A percentile compares a stretch with the other conserved stretches of the same genome.
Conservation (phyloP, 2,113 vertebrate species). For the Triplophysa tibetana region DNA sequence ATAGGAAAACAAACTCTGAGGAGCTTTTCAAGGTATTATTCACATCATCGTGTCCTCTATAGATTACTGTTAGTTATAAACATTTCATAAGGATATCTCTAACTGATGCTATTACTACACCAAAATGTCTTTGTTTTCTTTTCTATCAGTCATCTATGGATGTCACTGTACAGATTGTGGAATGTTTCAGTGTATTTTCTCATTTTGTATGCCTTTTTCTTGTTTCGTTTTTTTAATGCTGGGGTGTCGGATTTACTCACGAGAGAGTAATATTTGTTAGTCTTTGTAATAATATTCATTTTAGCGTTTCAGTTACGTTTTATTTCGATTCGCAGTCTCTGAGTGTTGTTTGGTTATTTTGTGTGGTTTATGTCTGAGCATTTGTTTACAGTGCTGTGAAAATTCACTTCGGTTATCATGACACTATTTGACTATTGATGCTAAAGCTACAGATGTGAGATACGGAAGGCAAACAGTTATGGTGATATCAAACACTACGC, state of each 20-base stretch:
- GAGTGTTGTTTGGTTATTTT: conserved; percentile 34
- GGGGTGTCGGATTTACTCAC: conserved; percentile 62
- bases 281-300: conserved; percentile 67
- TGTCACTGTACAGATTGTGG: conserved; percentile 84
- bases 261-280: conserved; percentile 63
- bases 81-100: conserved; percentile 71
- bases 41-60: conserved; percentile 61
- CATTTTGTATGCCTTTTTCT: conserved; percentile 68
- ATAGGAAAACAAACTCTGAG: conserved; percentile 67
- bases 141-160: conserved; percentile 79
- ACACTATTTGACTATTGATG: background rate
- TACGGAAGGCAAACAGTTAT: too few relatives aligned
- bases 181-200: conserved; percentile 75
- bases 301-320: conserved; percentile 70
- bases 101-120: conserved; percentile 71
- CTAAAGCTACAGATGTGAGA: too few relatives aligned
- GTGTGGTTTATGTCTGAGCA: conserved; percentile 41
- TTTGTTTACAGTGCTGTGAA: conserved; percentile 47
- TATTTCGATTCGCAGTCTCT: conserved; percentile 37
- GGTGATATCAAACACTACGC: background rate
- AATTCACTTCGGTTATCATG: background rate
- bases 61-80: conserved; percentile 65
- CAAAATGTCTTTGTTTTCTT: conserved; percentile 67
- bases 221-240: conserved; percentile 60
- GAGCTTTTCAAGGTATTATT: conserved; percentile 67